Base-by-base conservation (phyloP, 2,888 invertebrate genomes). In the Ennomos fuscantarius region DNA sequence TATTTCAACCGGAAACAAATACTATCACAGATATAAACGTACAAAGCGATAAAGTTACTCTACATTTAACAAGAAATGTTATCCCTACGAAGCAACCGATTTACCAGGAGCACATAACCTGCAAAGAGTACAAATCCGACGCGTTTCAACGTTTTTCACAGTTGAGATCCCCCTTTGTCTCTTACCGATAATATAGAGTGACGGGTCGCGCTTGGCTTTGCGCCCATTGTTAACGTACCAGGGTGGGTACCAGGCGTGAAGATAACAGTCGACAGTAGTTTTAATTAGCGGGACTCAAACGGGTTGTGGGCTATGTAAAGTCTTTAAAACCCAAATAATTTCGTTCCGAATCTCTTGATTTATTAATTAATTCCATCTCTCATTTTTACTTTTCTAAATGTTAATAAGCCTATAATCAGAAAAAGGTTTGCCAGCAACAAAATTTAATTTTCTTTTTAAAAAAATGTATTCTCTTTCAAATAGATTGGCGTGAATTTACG, bases 131-230 rank as follows among this genome's bases (percentile, higher is more conserved):
- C 33, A 50, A 51, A 49, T 37, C 37, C 48, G 36, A 15, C 45
- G 42, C 43, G 55, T 44, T 32, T 34, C 47, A 41, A 51, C 43
- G 48, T 55, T 62, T 48, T 65, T 63, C 63, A 62, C 63, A 62
- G 68, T 57, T 45, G 65, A 68, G 53, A 54, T 47, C 55, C 31
- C 46, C 62, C 53, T 61, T 65, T 66, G 66, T 66, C 51, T 56
- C 45, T 55, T 46, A 36, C 52, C 49, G 61, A 60, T 58, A 63
- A 63, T 58, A 56, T 42, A 52, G 61, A 60, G 58, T 56, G 65
- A 55, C 60, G 52, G 59, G 52, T 55, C 63, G 49, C 62, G 62
- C 59, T 59, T 61, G 52, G 42, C 62, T 52, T 46, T 56, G 47
- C 56, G 37, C 10, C 51, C 57, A 55, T 59, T 62, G 61, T 57